Evolutionary conservation across 1,140 invertebrate species (phyloP), one percentile per base, ranked within the genome.

Genomic region (Drosophila bipectinata): DNA sequence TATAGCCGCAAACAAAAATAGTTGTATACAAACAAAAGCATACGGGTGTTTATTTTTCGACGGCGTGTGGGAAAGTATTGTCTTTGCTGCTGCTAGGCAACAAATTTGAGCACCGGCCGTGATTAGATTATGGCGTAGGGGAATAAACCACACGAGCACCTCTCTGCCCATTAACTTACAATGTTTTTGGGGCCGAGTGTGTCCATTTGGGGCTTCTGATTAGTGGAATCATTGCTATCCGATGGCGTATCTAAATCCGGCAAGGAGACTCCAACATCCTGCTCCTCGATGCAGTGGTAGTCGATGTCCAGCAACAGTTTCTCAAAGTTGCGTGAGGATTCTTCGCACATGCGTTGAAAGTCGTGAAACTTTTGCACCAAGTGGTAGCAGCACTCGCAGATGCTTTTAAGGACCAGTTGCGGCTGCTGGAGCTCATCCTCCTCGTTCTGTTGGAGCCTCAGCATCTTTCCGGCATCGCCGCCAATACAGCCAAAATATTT

Each of bases 341-440:
- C 83, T 47, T 79, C 68, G 61, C 83, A 88, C 83, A 88, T 88
- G 49, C 76, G 66, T 74, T 88, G 83, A 56, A 88, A 88, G 41
- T 79, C 76, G 30, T 83, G 45, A 30, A 88, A 88, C 54, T 79
- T 76, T 14, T 79, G 79, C 18, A 88, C 79, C 53, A 88, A 37
- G 26, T 88, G 76, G 49, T 83, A 88, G 52, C 83, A 88, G 44
- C 79, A 79, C 34, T 88, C 83, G 47, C 83, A 88, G 49, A 88
- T 88, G 48, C 72, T 71, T n/a, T 79, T 47, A 7, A 88, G 68
- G 58, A 83, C 60, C 41, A 88, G 34, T 5, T 72, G 57, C 5
- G 53, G 37, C 32, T 37, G 34, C 41, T 44, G 41, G 7, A 14
- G 51, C 26, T 56, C 5, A 1, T 39, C 21, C 9, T 71, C 78